Percentiles rank a stretch among this genome's conserved stretches.
phyloP scores from a whole-genome alignment of 2,888 invertebrate species.

The Cheilosia variabilis region DNA sequence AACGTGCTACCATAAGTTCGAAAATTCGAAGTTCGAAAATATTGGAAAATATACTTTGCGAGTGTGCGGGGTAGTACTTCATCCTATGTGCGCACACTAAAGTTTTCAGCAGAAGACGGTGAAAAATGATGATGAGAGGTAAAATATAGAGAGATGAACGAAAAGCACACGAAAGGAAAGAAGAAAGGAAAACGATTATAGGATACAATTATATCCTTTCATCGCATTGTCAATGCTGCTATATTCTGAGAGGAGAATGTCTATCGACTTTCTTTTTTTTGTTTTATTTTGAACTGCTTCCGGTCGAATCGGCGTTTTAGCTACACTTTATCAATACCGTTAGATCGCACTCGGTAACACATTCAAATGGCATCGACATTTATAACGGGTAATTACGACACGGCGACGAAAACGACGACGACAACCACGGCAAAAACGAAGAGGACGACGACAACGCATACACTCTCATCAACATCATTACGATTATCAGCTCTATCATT shows the following conservation, averaged over 20 bases:
- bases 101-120: conserved; percentile 29
- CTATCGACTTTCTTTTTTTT: conserved; percentile 28
- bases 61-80: conserved; percentile 30
- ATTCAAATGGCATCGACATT: conserved; percentile 47
- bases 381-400: conserved; percentile 44
- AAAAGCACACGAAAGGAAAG: conserved; percentile 26
- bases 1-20: conserved; percentile 43
- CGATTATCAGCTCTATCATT: conserved; percentile 66
- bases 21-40: conserved; percentile 64
- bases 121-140: conserved; percentile 37
- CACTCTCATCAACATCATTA: conserved; percentile 68
- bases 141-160: conserved; percentile 30
- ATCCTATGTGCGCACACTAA: conserved; percentile 52
- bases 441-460: conserved; percentile 61
- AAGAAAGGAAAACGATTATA: conserved; percentile 60
- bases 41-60: conserved; percentile 56
- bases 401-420: conserved; percentile 48
- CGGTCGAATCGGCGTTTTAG: conserved; percentile 12
- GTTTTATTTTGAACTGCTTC: conserved; percentile 12
- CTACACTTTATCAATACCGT: conserved; percentile 13
- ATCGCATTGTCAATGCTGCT: conserved; percentile 63
- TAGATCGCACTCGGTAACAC: conserved; percentile 35
- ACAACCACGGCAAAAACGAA: conserved; percentile 32
- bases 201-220: conserved; percentile 66
- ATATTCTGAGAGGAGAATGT: conserved; percentile 32